Conservation (phyloP, 2,888 invertebrate genomes). For the Hirtodrosophila cameraria region DNA sequence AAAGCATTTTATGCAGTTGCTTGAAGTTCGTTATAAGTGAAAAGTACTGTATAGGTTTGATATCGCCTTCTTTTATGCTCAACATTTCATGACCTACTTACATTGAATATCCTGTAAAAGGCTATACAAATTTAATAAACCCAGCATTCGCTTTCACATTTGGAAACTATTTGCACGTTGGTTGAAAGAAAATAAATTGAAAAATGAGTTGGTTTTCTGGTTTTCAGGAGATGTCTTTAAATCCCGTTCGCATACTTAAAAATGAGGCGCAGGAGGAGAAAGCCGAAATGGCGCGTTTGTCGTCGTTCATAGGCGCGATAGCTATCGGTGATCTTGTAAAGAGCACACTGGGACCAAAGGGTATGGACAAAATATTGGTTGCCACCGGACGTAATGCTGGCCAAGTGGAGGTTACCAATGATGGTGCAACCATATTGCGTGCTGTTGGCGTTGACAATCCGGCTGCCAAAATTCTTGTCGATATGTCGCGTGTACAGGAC, state of each 20-base stretch:
- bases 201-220: no score
- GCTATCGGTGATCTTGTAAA: conserved; percentile 99
- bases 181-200: no score
- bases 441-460: conserved; percentile 99
- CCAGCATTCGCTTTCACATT: no score
- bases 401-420: conserved; percentile 98
- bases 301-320: conserved; percentile 99
- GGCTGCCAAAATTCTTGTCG: conserved; percentile 99
- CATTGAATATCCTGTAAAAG: no score
- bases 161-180: no score
- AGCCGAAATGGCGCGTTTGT: conserved; percentile 97
- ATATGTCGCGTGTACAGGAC: conserved; percentile 99
- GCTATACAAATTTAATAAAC: no score
- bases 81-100: no score
- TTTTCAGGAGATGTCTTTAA: conserved; percentile 90
- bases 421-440: conserved; percentile 99
- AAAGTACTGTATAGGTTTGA: no score
- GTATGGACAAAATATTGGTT: conserved; percentile 97
- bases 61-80: no score
- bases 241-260: conserved; percentile 97
- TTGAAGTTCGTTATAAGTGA: no score
- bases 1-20: no score
- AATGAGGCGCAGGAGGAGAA: conserved; percentile 99
- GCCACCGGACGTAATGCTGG: conserved; percentile 92
- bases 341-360: conserved; percentile 99